A percentile compares a stretch with the other conserved stretches of the same genome.
phyloP scores from a whole-genome alignment of 2,797 vertebrate species.

The Myotis vivesi region DNA sequence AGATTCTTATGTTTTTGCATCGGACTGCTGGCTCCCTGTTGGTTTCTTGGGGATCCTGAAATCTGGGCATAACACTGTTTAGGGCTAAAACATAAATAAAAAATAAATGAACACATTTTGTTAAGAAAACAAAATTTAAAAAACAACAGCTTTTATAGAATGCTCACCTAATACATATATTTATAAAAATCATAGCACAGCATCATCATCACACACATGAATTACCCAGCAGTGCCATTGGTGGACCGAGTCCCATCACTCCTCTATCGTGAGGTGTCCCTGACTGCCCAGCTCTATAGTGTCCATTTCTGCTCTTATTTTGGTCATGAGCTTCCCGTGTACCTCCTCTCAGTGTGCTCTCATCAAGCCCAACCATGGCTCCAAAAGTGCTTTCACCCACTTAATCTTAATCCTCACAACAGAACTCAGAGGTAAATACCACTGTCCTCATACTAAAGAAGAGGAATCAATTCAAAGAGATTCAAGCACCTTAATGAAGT shows the following conservation, averaged over 20 bases:
- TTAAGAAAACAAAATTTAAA: background rate
- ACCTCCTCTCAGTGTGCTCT: accelerated
- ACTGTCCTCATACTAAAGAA: background rate
- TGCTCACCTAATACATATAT: background rate
- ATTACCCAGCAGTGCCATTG: accelerated
- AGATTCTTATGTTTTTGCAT: no score
- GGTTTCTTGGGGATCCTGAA: no score
- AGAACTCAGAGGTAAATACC: background rate
- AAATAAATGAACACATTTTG: background rate
- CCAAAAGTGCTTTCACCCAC: background rate
- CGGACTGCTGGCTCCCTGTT: no score
- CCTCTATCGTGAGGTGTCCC: accelerated
- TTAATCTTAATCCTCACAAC: background rate
- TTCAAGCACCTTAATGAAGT: background rate
- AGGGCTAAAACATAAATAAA: background rate
- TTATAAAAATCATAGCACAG: background rate
- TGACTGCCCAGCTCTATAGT: background rate
- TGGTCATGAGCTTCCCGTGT: no score
- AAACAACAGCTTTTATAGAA: background rate
- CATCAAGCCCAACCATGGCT: background rate
- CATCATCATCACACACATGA: background rate
- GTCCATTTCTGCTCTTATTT: background rate
- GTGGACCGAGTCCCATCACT: accelerated
- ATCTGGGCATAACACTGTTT: no score
- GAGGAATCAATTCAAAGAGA: background rate